Base-by-base conservation (phyloP, 2,797 vertebrate genomes). In the Dallia pectoralis region DNA sequence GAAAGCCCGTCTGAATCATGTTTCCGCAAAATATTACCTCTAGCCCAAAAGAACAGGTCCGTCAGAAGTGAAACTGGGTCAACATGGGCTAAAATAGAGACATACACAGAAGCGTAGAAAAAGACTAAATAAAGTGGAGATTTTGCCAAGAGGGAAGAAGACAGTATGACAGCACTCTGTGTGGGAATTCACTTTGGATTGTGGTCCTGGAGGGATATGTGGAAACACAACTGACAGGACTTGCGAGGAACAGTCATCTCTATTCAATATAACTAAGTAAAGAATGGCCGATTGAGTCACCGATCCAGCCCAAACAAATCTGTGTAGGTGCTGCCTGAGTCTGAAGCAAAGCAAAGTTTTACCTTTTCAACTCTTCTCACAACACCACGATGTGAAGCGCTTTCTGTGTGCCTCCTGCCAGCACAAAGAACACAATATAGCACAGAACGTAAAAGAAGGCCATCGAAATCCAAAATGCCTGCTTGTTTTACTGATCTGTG, bases 151-250 rank as follows among this genome's bases (percentile, higher is more conserved):
- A 91, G 91, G 84, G 80, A 88, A 85, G 88, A 85, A 91, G 90
- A 88, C 85, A 85, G 88, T 90, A 91, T 86, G 87, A 90, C 90
- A 87, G 81, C 87, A 82, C 88, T 90, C 87, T 78, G 80, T 89
- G 89, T 87, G 87, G 84, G 90, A 89, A 89, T 92, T 91, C 87
- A 91, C 87, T 91, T 90, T 89, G 87, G 87, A 87, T 90, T 84
- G 84, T 85, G 86, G 80, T 88, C 90, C 90, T 85, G 86, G 83
- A 89, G 90, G 87, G 84, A 85, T 86, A 82, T 85, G 87, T 86
- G 86, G 84, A 88, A 89, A 86, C 85, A 87, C 88, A 89, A 87
- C 87, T 91, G 91, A 92, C 90, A 92, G 88, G 85, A 87, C 85
- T 88, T 85, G 87, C 84, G 82, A 84, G 84, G 81, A 89, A 82